Evolutionary conservation across 2,888 invertebrate species (phyloP).

Genomic region (Lasiommata megera): DNA sequence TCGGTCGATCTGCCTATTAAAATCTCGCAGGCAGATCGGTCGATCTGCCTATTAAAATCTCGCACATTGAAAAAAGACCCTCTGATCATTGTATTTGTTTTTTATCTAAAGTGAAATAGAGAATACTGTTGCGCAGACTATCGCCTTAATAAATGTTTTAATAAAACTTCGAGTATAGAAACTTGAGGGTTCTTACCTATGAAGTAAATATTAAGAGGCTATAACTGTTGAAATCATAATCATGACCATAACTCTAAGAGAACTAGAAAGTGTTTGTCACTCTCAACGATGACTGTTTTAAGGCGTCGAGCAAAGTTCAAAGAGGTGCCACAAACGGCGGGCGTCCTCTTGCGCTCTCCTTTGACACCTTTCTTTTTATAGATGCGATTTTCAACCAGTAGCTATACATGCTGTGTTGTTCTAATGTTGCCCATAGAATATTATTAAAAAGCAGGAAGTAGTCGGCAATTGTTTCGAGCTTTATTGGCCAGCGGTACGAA

Average conservation of each 20-base stretch:
- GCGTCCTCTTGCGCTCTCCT: conserved; percentile 46
- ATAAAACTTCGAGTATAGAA: background rate
- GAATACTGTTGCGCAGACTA: no score
- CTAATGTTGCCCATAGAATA: conserved; percentile 10
- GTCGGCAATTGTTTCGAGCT: no score
- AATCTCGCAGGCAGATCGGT: no score
- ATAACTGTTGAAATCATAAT: background rate
- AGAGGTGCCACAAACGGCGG: conserved; percentile 44
- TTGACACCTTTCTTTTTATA: conserved; percentile 36
- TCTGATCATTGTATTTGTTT: no score
- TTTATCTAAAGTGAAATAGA: no score
- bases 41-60: no score
- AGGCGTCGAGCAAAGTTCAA: conserved; percentile 52
- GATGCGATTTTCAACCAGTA: conserved; percentile 29
- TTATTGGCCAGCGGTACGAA: no score
- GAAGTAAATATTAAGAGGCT: background rate
- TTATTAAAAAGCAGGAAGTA: no score
- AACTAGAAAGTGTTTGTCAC: conserved; percentile 32
- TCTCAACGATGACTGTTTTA: conserved; percentile 47
- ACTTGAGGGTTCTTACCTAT: background rate
- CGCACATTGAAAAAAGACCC: no score
- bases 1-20: no score
- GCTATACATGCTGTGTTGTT: conserved; percentile 17
- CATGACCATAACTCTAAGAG: background rate
- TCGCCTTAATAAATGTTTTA: no score